Percentiles rank a stretch among this genome's conserved stretches.
Conservation (phyloP, 2,113 vertebrate species). For the Oreotragus oreotragus region DNA sequence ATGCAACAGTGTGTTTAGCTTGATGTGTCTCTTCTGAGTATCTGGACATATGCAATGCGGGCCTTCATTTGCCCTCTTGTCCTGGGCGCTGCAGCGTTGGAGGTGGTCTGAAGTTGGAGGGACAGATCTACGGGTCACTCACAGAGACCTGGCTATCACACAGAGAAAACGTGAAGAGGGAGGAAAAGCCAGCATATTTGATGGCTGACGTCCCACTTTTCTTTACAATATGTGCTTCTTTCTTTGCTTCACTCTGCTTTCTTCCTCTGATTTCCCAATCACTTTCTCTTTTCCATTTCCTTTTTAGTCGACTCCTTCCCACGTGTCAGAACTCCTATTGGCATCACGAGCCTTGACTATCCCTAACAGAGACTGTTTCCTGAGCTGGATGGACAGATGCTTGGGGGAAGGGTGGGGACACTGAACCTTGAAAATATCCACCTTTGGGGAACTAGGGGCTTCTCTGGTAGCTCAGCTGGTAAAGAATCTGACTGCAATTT, state of each 20-base stretch:
- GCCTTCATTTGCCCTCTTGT: background rate
- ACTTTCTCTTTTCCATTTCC: background rate
- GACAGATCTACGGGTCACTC: background rate
- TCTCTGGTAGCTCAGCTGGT: background rate
- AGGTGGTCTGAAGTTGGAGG: background rate
- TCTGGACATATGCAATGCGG: rapidly evolving
- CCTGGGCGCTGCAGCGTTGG: rapidly evolving
- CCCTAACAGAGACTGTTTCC: background rate
- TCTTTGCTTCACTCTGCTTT: no score
- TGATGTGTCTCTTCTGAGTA: background rate
- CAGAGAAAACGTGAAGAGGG: background rate
- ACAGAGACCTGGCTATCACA: background rate
- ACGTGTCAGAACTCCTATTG: background rate
- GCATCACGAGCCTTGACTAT: no score
- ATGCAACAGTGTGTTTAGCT: background rate
- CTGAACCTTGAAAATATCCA: background rate
- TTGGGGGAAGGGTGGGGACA: background rate
- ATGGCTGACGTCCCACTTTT: no score
- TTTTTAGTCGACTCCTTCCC: background rate
- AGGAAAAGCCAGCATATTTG: background rate
- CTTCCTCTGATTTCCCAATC: background rate
- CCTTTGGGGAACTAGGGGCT: background rate
- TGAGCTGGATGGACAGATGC: background rate
- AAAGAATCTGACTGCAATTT: background rate
- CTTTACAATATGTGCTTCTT: background rate